phyloP scores from a whole-genome alignment of 2,113 vertebrate species.

The Tragelaphus strepsiceros region DNA sequence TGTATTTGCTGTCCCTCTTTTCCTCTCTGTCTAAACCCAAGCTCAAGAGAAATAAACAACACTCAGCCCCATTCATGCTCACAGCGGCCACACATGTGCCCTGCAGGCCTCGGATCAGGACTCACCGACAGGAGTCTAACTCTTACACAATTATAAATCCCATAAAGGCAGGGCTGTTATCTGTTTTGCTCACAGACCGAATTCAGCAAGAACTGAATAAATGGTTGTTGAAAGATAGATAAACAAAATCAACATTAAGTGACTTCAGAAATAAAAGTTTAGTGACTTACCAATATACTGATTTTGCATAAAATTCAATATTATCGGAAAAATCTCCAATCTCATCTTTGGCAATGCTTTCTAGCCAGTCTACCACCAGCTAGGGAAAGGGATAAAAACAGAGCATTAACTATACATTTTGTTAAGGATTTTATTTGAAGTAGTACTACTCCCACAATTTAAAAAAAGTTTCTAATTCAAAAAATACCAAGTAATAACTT shows the following conservation, averaged over 20 bases:
- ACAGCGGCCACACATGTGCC: conserved; percentile 29
- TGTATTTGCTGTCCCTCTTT: background rate
- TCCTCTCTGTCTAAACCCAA: background rate
- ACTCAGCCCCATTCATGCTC: background rate
- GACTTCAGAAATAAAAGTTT: background rate
- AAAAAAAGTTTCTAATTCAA: background rate
- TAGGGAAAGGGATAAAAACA: conserved; percentile 61
- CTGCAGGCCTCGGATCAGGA: conserved; percentile 58
- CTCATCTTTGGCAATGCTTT: conserved; percentile 97
- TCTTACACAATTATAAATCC: conserved; percentile 2
- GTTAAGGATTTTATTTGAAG: background rate
- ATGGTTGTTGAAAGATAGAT: background rate
- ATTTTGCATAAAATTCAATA: conserved; percentile 97
- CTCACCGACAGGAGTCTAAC: conserved; percentile 79
- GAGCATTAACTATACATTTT: conserved; percentile 48
- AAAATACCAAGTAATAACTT: conserved; percentile 8
- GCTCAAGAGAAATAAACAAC: background rate
- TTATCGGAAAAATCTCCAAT: conserved; percentile 97
- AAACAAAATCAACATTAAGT: conserved; percentile 6
- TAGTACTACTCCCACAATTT: background rate
- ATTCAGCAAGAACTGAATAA: background rate
- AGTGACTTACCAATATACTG: conserved; percentile 94
- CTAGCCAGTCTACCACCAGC: conserved; percentile 98
- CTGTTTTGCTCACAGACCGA: conserved; percentile 22
- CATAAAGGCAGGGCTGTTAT: background rate